These are phyloP conservation scores for Tauraco hartlaubi DNA, from an alignment of 2,797 vertebrate genomes.

Conservation along the genomic window DNA sequence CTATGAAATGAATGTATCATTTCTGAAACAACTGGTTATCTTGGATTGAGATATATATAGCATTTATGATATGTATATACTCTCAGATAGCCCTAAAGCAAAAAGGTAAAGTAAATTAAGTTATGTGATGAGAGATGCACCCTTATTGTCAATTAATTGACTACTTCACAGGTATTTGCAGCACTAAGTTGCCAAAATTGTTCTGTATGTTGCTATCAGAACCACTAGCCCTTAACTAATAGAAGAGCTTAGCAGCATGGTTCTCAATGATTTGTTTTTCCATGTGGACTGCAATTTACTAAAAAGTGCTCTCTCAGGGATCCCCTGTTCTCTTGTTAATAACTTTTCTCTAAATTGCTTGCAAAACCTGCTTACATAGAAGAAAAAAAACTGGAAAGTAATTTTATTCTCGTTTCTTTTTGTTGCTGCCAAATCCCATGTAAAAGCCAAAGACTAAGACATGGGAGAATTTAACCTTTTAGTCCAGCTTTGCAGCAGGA, in stretches of 20 bases:
- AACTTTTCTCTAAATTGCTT: constrained; percentile 30
- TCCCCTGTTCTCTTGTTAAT: neutral
- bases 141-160: neutral
- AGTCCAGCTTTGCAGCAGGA: neutral
- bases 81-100: neutral
- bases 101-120: neutral
- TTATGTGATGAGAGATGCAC: neutral
- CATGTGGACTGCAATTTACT: neutral
- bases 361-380: constrained; percentile 6
- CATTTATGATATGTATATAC: neutral
- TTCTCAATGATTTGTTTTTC: constrained; percentile 31
- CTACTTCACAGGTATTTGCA: neutral
- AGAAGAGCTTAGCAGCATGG: neutral
- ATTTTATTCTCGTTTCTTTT: constrained; percentile 18
- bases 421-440: neutral
- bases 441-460: neutral
- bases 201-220: neutral
- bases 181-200: neutral
- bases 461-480: neutral
- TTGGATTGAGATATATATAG: neutral
- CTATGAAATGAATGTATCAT: neutral
- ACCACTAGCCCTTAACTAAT: constrained; percentile 45
- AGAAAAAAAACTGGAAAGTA: neutral
- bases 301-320: constrained; percentile 3
- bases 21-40: neutral